A percentile compares a stretch with the other conserved stretches of the same genome.
Conservation (phyloP, 2,113 vertebrate genomes). For the Sceloporus undulatus region DNA sequence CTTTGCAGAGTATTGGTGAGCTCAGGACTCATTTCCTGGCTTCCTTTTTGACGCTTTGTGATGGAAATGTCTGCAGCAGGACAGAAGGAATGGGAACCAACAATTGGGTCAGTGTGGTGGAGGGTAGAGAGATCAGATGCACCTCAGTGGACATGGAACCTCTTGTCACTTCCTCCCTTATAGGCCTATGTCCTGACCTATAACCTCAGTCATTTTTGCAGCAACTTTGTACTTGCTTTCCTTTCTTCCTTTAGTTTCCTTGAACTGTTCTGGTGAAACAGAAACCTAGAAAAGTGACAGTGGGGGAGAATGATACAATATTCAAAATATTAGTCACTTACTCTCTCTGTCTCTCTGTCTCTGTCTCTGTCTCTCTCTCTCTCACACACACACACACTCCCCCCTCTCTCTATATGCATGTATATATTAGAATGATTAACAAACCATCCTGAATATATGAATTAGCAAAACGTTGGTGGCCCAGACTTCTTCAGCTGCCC, state of each 20-base stretch:
- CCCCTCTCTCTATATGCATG: too few relatives aligned
- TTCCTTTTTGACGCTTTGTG: neutral
- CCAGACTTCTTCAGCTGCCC: neutral
- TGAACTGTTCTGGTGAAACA: neutral
- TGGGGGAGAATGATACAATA: constrained; percentile 33
- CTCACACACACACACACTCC: neutral
- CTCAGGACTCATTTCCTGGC: neutral
- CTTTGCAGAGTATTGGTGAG: too few relatives aligned
- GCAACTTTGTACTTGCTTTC: neutral
- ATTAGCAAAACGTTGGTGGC: too few relatives aligned
- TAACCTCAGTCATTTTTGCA: neutral
- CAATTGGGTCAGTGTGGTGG: neutral
- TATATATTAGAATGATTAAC: neutral
- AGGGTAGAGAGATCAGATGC: neutral
- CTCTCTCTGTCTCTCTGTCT: neutral
- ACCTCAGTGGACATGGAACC: neutral
- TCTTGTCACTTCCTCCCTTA: neutral
- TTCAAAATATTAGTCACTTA: constrained; percentile 38
- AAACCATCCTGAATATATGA: neutral
- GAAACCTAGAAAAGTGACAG: neutral
- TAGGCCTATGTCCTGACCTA: neutral
- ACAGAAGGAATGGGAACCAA: neutral
- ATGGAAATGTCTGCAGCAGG: neutral
- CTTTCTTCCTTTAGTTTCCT: neutral
- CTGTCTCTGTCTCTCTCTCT: too few relatives aligned